Evolutionary conservation across 2,113 vertebrate species (phyloP), one percentile per base, ranked within the genome.

Genomic region (Apteryx mantelli): DNA sequence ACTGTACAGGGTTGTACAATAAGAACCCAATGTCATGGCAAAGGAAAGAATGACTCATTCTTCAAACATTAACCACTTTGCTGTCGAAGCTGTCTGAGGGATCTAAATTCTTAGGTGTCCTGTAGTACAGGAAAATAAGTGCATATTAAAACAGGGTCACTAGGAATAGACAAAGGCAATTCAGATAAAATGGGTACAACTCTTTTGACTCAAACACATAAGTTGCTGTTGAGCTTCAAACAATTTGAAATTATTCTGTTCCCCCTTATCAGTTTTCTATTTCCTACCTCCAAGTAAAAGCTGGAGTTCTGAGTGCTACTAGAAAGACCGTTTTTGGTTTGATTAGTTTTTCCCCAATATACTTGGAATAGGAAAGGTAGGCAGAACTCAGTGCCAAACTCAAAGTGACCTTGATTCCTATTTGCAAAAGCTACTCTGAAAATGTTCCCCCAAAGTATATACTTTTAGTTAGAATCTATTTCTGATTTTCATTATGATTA

Each of bases 1-100:
- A 99, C 98, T 99, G 99, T 99, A 99, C 98, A 98, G 98, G 98
- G 98, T 99, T 99, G 98, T 99, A 99, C 98, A 98, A 99, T 98
- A 98, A 98, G 97, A 98, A 98, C 99, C 98, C 98, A 95, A 97
- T 83, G 93, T 98, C 97, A 98, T 98, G 98, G 98, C 96, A 96
- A 98, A 97, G 96, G 97, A 97, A 95, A 66, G 94, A 97, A 97
- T 97, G 95, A 97, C 95, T 98, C 97, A 97, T 98, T 97, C 95
- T 97, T 98, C 80, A 97, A 98, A 95, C 92, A 97, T 97, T 97
- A 96, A 97, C 97, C 96, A 98, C 95, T 98, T 98, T 95, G 97
- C 97, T 98, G 97, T 98, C 82, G 56, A 98, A 96, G 96, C 96
- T 97, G 93, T 97, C 96, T 96, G 95, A 97, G 85, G 91, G 65